Conservation (phyloP, 2,113 vertebrate genomes). For the Delphinus delphis region DNA sequence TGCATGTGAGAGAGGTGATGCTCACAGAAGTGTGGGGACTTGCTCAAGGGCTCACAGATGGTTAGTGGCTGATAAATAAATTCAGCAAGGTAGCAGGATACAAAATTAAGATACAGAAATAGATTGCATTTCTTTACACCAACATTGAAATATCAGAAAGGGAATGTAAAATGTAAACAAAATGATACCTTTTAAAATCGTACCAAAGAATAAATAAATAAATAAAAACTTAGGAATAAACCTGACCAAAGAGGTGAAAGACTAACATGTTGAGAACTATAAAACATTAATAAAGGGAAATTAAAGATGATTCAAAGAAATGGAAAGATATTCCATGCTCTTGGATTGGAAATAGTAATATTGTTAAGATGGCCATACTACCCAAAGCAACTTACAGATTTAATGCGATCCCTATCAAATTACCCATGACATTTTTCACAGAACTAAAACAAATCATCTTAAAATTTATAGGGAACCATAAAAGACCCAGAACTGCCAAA, state of each 20-base stretch:
- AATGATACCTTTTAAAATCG: neutral
- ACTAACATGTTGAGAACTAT: neutral
- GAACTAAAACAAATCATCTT: neutral
- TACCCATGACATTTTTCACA: neutral
- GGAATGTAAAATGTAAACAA: neutral
- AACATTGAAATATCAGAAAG: neutral
- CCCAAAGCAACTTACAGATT: no score
- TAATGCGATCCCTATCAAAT: no score
- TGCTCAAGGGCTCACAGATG: neutral
- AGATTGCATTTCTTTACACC: neutral
- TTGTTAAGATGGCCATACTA: no score
- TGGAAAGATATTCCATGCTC: neutral
- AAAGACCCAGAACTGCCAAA: neutral
- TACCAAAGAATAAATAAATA: no score
- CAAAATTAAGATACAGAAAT: neutral
- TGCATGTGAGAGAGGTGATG: neutral
- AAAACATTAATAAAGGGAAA: neutral
- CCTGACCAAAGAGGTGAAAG: neutral
- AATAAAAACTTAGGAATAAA: neutral
- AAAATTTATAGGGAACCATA: neutral
- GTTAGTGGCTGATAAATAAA: neutral
- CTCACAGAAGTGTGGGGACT: neutral
- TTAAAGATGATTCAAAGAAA: neutral
- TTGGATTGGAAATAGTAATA: no score
- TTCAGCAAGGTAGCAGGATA: neutral